Evolutionary conservation across 2,888 invertebrate genomes (phyloP).

Genomic region (Drosophila barbarae): DNA sequence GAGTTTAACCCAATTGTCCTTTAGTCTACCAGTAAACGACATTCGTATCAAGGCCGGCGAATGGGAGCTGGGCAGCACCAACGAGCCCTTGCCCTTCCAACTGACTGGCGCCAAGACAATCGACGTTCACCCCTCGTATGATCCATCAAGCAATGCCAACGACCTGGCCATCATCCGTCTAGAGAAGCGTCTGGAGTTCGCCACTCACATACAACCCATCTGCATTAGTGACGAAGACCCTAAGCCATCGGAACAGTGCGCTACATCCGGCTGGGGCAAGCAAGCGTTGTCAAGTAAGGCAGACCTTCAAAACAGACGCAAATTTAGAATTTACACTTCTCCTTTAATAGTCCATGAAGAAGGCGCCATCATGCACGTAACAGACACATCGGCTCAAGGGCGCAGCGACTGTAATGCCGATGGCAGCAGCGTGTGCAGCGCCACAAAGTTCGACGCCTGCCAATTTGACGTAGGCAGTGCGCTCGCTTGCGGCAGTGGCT

Average conservation of each 20-base stretch:
- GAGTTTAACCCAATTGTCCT: neutral
- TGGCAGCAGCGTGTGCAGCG: conserved; percentile 82
- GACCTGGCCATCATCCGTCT: conserved; percentile 88
- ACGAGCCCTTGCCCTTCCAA: conserved; percentile 89
- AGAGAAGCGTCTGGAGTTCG: conserved; percentile 83
- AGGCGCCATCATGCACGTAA: conserved; percentile 87
- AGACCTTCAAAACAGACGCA: neutral
- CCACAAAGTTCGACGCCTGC: conserved; percentile 86
- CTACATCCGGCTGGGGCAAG: conserved; percentile 92
- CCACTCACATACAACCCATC: conserved; percentile 87
- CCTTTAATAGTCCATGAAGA: conserved; percentile 84
- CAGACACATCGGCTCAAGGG: conserved; percentile 85
- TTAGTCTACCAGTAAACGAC: conserved; percentile 79
- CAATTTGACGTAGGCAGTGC: conserved; percentile 90
- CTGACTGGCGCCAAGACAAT: conserved; percentile 86
- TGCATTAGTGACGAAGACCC: conserved; percentile 85
- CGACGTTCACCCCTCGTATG: conserved; percentile 86
- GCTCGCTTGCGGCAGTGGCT: conserved; percentile 87
- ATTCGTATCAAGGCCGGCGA: conserved; percentile 89
- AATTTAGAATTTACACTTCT: conserved; percentile 1
- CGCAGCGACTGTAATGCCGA: conserved; percentile 80
- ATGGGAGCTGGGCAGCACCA: conserved; percentile 90
- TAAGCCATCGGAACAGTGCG: conserved; percentile 82
- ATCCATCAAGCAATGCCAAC: conserved; percentile 82
- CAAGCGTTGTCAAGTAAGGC: conserved; percentile 86